A percentile compares a stretch with the other conserved stretches of the same genome.
Conservation (phyloP, 1,140 invertebrate genomes). For the Cyrtorhinus lividipennis region DNA sequence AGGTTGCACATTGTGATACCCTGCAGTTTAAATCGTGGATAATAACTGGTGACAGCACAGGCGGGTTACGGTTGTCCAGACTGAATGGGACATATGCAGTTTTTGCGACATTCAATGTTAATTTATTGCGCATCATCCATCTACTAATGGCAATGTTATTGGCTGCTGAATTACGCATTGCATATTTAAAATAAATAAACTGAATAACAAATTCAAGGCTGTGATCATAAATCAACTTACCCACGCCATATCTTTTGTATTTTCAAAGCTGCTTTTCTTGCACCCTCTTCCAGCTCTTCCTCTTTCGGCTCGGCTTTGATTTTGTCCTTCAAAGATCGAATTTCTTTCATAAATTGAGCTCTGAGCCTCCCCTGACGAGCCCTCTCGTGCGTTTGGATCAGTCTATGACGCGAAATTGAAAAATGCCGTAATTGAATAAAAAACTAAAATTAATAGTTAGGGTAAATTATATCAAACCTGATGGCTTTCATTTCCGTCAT, state of each 20-base stretch:
- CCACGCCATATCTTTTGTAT: constrained; percentile 74
- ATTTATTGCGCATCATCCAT: no score
- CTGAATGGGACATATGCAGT: no score
- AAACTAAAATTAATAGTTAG: no score
- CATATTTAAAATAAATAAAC: not conserved
- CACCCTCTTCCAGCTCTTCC: constrained; percentile 31
- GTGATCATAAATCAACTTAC: constrained; percentile 31
- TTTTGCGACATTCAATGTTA: no score
- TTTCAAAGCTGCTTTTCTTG: constrained; percentile 48
- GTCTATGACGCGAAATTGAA: constrained; percentile 20
- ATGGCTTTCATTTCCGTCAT: constrained; percentile 74
- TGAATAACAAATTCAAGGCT: not conserved
- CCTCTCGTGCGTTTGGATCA: constrained; percentile 80
- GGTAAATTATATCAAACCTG: constrained; percentile 27
- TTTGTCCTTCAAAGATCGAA: constrained; percentile 58
- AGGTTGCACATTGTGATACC: no score
- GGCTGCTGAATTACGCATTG: no score
- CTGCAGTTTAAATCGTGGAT: no score
- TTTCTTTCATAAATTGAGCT: constrained; percentile 82
- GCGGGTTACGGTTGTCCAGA: no score
- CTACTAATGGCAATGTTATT: no score
- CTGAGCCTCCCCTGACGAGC: constrained; percentile 66
- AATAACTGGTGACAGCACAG: no score
- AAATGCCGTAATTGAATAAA: no score
- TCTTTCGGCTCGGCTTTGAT: constrained; percentile 31